Evolutionary conservation across 2,888 invertebrate species (phyloP).

Genomic region (Timema cristinae): DNA sequence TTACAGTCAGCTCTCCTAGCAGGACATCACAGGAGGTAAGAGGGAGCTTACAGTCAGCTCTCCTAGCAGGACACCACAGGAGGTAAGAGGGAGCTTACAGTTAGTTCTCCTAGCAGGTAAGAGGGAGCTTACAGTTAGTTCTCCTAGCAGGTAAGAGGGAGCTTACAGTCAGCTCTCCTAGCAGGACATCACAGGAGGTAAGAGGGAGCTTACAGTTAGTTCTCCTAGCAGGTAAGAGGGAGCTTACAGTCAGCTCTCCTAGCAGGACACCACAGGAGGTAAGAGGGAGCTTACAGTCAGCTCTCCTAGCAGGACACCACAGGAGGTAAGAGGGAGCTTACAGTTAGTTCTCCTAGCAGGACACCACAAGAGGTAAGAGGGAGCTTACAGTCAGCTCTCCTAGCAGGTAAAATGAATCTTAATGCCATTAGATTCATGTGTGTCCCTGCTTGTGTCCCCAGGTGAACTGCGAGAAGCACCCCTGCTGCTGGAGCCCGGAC

Average conservation of each 20-base stretch:
- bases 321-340: not conserved
- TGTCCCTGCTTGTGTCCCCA: conserved; percentile 43
- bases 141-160: conserved; percentile 61
- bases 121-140: conserved; percentile 61
- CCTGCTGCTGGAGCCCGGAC: conserved; percentile 73
- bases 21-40: too few relatives aligned
- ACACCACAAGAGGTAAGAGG: too few relatives aligned
- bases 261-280: conserved; percentile 53
- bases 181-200: too few relatives aligned
- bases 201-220: too few relatives aligned
- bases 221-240: too few relatives aligned
- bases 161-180: conserved; percentile 45
- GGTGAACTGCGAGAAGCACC: conserved; percentile 75
- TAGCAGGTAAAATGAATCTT: not conserved
- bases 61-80: too few relatives aligned
- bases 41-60: not conserved
- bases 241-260: conserved; percentile 47
- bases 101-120: too few relatives aligned
- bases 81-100: not conserved
- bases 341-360: not conserved
- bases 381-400: not conserved
- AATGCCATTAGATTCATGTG: too few relatives aligned
- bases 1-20: conserved; percentile 41
- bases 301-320: not conserved
- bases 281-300: conserved; percentile 17